A percentile compares a stretch with the other conserved stretches of the same genome.
These are phyloP conservation scores for Agriopis aurantiaria DNA, from an alignment of 2,888 invertebrate species.

Conservation along the genomic window DNA sequence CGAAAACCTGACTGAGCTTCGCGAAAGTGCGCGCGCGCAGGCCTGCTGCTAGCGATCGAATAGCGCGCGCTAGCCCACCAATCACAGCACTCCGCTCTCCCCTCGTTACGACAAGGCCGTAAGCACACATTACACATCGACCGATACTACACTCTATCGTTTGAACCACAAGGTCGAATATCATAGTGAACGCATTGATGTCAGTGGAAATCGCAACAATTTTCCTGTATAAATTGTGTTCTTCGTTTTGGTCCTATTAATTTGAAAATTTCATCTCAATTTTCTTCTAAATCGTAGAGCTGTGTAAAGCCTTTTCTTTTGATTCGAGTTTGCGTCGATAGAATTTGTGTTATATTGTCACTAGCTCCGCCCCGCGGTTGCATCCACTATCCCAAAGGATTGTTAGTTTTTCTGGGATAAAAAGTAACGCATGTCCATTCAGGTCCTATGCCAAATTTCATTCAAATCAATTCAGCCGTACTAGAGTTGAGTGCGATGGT, in stretches of 20 bases:
- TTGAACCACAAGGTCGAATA: constrained; percentile 23
- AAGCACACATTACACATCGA: constrained; percentile 55
- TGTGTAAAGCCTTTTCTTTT: too few relatives aligned
- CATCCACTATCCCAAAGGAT: too few relatives aligned
- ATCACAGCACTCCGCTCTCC: constrained; percentile 66
- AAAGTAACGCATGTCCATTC: too few relatives aligned
- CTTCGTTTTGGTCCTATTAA: background rate
- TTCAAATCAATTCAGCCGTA: too few relatives aligned
- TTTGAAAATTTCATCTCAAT: background rate
- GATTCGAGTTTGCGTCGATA: too few relatives aligned
- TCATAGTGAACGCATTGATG: constrained; percentile 2
- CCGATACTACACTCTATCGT: constrained; percentile 55
- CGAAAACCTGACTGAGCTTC: constrained; percentile 73
- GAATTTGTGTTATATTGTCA: too few relatives aligned
- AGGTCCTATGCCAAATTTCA: too few relatives aligned
- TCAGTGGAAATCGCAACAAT: constrained; percentile 30
- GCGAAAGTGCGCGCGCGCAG: constrained; percentile 80
- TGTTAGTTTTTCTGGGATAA: too few relatives aligned
- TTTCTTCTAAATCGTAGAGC: too few relatives aligned
- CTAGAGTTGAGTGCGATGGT: too few relatives aligned
- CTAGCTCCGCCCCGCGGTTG: too few relatives aligned
- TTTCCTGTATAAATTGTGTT: constrained; percentile 26
- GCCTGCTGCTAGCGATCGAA: constrained; percentile 74
- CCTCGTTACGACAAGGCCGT: constrained; percentile 72
- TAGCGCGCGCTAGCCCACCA: constrained; percentile 72